Percentiles rank a stretch among this genome's conserved stretches.
These are phyloP conservation scores for Scomber colias DNA, from an alignment of 2,113 vertebrate genomes.

Conservation along the genomic window DNA sequence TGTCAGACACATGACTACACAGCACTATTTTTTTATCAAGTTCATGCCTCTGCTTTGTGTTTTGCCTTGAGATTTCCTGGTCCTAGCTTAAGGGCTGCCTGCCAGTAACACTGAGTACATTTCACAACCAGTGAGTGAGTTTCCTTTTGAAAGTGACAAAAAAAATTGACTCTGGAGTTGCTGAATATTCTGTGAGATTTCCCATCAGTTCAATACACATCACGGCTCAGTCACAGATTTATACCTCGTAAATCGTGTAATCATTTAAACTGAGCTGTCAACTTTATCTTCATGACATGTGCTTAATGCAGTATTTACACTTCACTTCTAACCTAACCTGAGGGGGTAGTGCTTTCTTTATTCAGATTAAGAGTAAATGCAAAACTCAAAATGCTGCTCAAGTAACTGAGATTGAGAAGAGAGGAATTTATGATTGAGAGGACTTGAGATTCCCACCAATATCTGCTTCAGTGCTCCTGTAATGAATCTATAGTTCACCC, in stretches of 20 bases:
- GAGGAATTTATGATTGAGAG: neutral
- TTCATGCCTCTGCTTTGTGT: conserved; percentile 10
- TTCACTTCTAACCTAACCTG: too few relatives aligned
- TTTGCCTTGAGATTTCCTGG: conserved; percentile 3
- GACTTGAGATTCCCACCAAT: too few relatives aligned
- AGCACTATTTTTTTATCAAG: neutral
- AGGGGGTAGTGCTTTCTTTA: too few relatives aligned
- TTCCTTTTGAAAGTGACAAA: conserved; percentile 24
- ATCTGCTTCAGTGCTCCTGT: neutral
- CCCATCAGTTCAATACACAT: too few relatives aligned
- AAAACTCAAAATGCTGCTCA: too few relatives aligned
- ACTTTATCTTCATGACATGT: too few relatives aligned
- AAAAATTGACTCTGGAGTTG: neutral
- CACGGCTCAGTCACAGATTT: neutral
- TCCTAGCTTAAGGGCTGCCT: neutral
- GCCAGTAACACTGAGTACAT: conserved; percentile 25
- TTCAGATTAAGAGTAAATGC: too few relatives aligned
- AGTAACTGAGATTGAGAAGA: neutral
- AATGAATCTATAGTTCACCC: neutral
- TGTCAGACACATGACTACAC: too few relatives aligned
- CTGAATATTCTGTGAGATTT: too few relatives aligned
- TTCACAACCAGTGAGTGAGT: conserved; percentile 22
- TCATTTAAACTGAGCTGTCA: too few relatives aligned
- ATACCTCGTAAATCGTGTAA: too few relatives aligned
- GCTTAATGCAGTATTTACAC: too few relatives aligned